Conservation (phyloP, 2,888 invertebrate genomes). For the Spisula solida region DNA sequence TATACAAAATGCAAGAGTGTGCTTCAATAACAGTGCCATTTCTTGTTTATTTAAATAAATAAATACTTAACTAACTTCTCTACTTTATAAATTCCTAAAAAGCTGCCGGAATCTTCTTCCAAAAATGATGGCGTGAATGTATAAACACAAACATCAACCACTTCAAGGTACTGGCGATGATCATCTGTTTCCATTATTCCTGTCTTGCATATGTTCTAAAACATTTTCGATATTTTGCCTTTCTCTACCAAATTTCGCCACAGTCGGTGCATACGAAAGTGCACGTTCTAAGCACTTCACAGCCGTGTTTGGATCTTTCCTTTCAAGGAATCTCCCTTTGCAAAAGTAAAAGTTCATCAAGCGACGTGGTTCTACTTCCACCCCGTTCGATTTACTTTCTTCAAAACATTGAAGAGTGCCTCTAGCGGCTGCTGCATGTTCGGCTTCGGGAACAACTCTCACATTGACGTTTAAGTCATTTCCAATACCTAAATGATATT, state of each 20-base stretch:
- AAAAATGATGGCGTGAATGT: too few species aligned
- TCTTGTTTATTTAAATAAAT: too few species aligned
- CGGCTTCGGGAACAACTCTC: not conserved
- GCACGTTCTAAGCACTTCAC: not conserved
- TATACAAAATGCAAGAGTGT: too few species aligned
- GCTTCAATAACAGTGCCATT: too few species aligned
- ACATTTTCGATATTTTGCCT: conserved; percentile 6
- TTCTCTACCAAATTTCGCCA: not conserved
- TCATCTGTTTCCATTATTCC: not conserved
- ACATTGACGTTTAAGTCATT: conserved; percentile 15
- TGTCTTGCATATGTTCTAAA: not conserved
- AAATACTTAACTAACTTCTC: too few species aligned
- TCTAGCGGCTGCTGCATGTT: not conserved
- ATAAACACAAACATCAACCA: too few species aligned
- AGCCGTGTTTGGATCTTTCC: not conserved
- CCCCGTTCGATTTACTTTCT: not conserved
- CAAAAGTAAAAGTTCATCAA: not conserved
- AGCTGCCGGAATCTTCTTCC: too few species aligned
- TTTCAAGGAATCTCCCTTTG: not conserved
- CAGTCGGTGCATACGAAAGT: not conserved
- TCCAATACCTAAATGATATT: not conserved
- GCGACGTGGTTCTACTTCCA: not conserved
- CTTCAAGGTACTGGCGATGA: too few species aligned
- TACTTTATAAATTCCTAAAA: too few species aligned
- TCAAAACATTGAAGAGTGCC: conserved; percentile 13